Evolutionary conservation across 2,888 invertebrate species (phyloP).

Genomic region (Petrolisthes manimaculis): DNA sequence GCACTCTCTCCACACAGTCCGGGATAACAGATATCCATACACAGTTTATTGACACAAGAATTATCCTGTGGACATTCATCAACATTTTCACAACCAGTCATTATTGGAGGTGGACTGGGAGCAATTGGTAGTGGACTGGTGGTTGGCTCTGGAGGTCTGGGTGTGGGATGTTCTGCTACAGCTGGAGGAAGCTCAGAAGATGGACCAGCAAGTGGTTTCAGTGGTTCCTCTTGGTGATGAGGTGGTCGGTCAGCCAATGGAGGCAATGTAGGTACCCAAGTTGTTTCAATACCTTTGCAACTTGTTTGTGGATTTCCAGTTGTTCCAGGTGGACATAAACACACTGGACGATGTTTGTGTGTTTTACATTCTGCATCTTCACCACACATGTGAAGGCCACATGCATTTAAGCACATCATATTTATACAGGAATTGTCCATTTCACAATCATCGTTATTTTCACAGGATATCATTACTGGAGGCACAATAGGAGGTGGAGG

Average conservation of each 20-base stretch:
- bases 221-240: not conserved
- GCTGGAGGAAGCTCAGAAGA: slow-evolving; percentile 19
- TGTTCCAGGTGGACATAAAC: slow-evolving; percentile 59
- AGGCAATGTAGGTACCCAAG: slow-evolving; percentile 34
- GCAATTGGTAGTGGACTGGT: slow-evolving; percentile 15
- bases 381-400: slow-evolving; percentile 68
- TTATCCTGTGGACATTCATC: slow-evolving; percentile 66
- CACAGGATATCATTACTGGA: slow-evolving; percentile 73
- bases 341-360: slow-evolving; percentile 75
- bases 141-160: slow-evolving; percentile 1
- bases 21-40: slow-evolving; percentile 56
- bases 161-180: slow-evolving; percentile 19
- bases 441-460: slow-evolving; percentile 75
- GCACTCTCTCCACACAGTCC: slow-evolving; percentile 68
- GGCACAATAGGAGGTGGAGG: slow-evolving; percentile 44
- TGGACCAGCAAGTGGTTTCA: slow-evolving; percentile 34
- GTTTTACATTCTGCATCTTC: slow-evolving; percentile 72
- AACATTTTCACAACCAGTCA: slow-evolving; percentile 59
- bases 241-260: slow-evolving; percentile 35
- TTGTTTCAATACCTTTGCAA: slow-evolving; percentile 44
- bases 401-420: slow-evolving; percentile 66
- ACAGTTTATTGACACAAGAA: slow-evolving; percentile 66
- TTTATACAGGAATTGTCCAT: slow-evolving; percentile 68
- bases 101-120: slow-evolving; percentile 36
- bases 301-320: slow-evolving; percentile 53